Evolutionary conservation across 2,888 invertebrate genomes (phyloP).

Genomic region (Agrochola macilenta): DNA sequence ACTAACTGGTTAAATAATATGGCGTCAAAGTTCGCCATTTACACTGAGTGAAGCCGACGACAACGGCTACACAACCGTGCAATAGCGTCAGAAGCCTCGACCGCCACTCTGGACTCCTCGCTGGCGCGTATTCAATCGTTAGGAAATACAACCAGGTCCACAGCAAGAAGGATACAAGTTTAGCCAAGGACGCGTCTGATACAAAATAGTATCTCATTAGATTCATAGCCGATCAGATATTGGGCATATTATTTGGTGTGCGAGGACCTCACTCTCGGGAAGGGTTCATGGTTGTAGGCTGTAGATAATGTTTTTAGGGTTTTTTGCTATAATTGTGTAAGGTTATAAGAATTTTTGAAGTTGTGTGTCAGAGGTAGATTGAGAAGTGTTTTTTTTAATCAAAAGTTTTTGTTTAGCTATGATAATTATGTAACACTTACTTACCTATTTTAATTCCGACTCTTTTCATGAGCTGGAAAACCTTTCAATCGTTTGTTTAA

Average conservation of each 20-base stretch:
- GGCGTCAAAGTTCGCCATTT: conserved; percentile 68
- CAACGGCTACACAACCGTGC: conserved; percentile 80
- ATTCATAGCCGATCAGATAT: conserved; percentile 70
- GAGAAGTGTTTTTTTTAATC: not conserved
- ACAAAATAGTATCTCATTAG: conserved; percentile 68
- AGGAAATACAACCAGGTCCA: conserved; percentile 80
- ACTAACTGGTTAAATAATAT: conserved; percentile 79
- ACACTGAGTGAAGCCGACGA: conserved; percentile 80
- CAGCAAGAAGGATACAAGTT: conserved; percentile 81
- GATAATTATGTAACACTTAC: not conserved
- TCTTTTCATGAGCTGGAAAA: not conserved
- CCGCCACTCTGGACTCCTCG: conserved; percentile 80
- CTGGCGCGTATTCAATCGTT: conserved; percentile 64
- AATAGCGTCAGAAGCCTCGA: conserved; percentile 81
- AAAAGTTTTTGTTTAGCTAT: conserved; percentile 5
- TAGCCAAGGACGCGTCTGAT: conserved; percentile 73
- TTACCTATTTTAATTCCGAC: conserved; percentile 1
- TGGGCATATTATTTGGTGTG: conserved; percentile 25
- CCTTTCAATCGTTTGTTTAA: not conserved
- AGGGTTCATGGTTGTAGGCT: conserved; percentile 25
- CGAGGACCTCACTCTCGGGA: not conserved
- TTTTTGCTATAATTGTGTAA: conserved; percentile 1
- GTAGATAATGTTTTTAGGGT: not conserved
- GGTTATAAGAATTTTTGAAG: conserved; percentile 17
- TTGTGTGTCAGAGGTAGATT: conserved; percentile 12